Percentiles rank a stretch among this genome's conserved stretches.
Evolutionary conservation across 2,797 vertebrate species (phyloP).

Genomic region (Gallirallus australis): DNA sequence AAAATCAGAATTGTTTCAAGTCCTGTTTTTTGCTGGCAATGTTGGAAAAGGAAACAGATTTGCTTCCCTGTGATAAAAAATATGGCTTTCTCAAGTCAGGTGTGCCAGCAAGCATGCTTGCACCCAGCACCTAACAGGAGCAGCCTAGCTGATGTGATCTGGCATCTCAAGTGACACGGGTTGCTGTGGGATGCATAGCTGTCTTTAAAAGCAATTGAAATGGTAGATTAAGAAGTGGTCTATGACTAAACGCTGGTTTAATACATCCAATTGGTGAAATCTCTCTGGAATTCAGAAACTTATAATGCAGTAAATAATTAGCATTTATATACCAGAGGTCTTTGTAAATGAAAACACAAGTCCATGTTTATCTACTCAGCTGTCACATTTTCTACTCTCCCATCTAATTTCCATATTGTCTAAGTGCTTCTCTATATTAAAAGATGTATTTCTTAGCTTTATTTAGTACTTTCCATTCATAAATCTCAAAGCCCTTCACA

Average conservation of each 20-base stretch:
- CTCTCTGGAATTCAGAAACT: slow-evolving; percentile 1
- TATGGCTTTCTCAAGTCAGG: not conserved
- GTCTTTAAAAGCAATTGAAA: not conserved
- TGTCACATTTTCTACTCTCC: slow-evolving; percentile 21
- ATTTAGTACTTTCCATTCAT: slow-evolving; percentile 7
- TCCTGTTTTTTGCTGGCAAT: not conserved
- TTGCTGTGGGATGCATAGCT: not conserved
- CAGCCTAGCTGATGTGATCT: not conserved
- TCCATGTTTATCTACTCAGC: slow-evolving; percentile 26
- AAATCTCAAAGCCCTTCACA: not conserved
- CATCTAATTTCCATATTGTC: slow-evolving; percentile 15
- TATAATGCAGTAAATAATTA: not conserved
- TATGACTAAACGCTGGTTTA: not conserved
- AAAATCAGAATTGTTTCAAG: not conserved
- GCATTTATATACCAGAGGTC: slow-evolving; percentile 4
- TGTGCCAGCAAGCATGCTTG: not conserved
- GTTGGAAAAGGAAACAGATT: not conserved
- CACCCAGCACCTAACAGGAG: not conserved
- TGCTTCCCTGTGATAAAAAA: not conserved
- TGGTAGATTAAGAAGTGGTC: not conserved
- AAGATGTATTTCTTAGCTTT: slow-evolving; percentile 10
- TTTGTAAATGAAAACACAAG: slow-evolving; percentile 32
- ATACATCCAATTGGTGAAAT: not conserved
- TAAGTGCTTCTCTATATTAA: not conserved
- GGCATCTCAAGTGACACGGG: not conserved